A percentile compares a stretch with the other conserved stretches of the same genome.
These are phyloP conservation scores for Homalodisca vitripennis DNA, from an alignment of 1,140 invertebrate genomes.

Conservation along the genomic window DNA sequence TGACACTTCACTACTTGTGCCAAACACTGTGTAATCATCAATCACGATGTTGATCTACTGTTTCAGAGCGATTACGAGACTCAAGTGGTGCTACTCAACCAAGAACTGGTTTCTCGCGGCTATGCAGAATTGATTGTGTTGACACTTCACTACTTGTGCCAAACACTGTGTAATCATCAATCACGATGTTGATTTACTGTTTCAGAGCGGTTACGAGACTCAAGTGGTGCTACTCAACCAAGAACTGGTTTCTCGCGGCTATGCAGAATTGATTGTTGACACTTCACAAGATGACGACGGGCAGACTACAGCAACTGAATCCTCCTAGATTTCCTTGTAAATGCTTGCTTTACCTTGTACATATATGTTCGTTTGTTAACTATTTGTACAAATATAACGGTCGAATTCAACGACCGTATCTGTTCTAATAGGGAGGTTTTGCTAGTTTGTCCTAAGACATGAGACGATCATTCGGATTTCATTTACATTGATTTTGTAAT, in stretches of 20 bases:
- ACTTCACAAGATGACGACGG: background rate
- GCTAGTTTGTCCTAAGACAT: background rate
- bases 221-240: slow-evolving; percentile 16
- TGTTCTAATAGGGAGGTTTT: background rate
- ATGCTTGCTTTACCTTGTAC: slow-evolving; percentile 6
- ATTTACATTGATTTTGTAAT: background rate
- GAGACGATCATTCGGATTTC: background rate
- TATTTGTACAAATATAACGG: slow-evolving; percentile 15
- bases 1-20: too few species aligned
- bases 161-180: too few species aligned
- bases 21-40: too few species aligned
- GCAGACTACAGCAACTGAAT: background rate
- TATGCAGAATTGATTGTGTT: background rate
- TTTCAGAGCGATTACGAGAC: slow-evolving; percentile 3
- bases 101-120: background rate
- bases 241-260: background rate
- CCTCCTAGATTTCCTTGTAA: background rate
- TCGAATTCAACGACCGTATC: background rate
- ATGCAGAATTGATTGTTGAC: slow-evolving; percentile 1
- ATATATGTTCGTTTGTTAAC: background rate
- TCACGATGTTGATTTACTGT: too few species aligned
- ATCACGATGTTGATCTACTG: too few species aligned
- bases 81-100: slow-evolving; percentile 6
- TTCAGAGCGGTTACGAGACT: slow-evolving; percentile 2
- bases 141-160: too few species aligned